A percentile compares a stretch with the other conserved stretches of the same genome.
Conservation (phyloP, 2,797 vertebrate genomes). For the Bradypodion pumilum region DNA sequence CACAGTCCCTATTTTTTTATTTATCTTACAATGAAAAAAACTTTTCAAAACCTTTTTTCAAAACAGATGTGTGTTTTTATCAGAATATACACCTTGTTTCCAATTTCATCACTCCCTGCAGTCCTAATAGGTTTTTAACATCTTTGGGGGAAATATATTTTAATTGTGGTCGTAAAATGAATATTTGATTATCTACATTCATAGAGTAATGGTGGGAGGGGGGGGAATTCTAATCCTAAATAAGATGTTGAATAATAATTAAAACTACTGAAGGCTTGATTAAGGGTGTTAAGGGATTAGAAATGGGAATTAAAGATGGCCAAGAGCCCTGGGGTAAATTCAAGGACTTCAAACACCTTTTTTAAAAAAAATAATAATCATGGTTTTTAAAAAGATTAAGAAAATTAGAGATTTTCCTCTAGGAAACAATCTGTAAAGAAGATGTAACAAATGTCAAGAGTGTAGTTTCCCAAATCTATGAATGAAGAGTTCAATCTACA, state of each 20-base stretch:
- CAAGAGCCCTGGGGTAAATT: constrained; percentile 57
- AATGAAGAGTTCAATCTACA: constrained; percentile 12
- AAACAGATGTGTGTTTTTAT: constrained; percentile 31
- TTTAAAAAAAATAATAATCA: constrained; percentile 32
- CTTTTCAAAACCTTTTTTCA: no score
- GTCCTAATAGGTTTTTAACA: constrained; percentile 68
- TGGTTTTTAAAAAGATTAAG: constrained; percentile 62
- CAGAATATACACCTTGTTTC: constrained; percentile 62
- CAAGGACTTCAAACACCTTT: constrained; percentile 63
- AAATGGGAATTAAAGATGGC: constrained; percentile 64
- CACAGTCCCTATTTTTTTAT: no score
- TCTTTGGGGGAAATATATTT: constrained; percentile 71
- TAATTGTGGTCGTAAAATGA: constrained; percentile 67
- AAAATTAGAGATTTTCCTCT: constrained; percentile 48
- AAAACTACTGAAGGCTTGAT: constrained; percentile 74
- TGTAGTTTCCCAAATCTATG: constrained; percentile 35
- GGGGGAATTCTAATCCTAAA: constrained; percentile 77
- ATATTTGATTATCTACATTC: constrained; percentile 69
- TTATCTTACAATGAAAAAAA: no score
- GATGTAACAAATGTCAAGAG: constrained; percentile 36
- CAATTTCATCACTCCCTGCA: constrained; percentile 65
- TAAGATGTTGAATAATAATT: constrained; percentile 78
- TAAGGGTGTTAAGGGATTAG: constrained; percentile 72
- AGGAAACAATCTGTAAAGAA: constrained; percentile 53
- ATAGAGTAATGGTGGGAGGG: constrained; percentile 67